Evolutionary conservation across 2,113 vertebrate genomes (phyloP).

Genomic region (Myocastor coypus): DNA sequence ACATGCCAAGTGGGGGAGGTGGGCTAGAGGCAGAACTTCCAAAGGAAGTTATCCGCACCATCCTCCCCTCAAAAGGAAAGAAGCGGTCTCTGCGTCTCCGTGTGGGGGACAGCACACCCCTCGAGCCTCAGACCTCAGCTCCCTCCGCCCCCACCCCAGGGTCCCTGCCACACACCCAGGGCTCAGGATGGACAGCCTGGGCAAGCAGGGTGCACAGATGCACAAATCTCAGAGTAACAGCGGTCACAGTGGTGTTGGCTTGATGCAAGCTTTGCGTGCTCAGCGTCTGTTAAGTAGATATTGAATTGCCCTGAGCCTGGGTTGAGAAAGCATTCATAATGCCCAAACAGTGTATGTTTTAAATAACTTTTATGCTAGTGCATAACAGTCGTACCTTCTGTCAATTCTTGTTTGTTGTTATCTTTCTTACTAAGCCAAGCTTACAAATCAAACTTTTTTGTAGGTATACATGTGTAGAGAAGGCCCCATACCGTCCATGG

Average conservation of each 20-base stretch:
- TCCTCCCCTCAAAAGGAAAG: constrained; percentile 70
- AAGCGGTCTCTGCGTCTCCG: constrained; percentile 69
- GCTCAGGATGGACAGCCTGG: constrained; percentile 52
- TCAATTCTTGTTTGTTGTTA: not conserved
- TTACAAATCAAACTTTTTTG: not conserved
- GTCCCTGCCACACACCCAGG: constrained; percentile 59
- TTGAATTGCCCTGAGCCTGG: rapidly evolving
- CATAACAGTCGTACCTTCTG: not conserved
- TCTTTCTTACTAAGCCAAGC: not conserved
- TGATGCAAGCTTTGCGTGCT: constrained; percentile 19
- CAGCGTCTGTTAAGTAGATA: not conserved
- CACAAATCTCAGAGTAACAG: not conserved
- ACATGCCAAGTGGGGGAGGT: too few species aligned
- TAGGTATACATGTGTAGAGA: not conserved
- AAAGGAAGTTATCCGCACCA: constrained; percentile 17
- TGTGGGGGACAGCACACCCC: constrained; percentile 67
- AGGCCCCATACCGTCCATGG: not conserved
- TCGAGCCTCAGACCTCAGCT: constrained; percentile 58
- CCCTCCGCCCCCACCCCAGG: constrained; percentile 48
- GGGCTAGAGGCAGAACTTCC: not conserved
- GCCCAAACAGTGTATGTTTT: not conserved
- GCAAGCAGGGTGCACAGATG: constrained; percentile 20
- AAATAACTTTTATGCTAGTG: not conserved
- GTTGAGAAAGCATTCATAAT: not conserved
- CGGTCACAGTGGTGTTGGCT: not conserved